Evolutionary conservation across 2,888 invertebrate species (phyloP).

Genomic region (Esperia sulphurella): DNA sequence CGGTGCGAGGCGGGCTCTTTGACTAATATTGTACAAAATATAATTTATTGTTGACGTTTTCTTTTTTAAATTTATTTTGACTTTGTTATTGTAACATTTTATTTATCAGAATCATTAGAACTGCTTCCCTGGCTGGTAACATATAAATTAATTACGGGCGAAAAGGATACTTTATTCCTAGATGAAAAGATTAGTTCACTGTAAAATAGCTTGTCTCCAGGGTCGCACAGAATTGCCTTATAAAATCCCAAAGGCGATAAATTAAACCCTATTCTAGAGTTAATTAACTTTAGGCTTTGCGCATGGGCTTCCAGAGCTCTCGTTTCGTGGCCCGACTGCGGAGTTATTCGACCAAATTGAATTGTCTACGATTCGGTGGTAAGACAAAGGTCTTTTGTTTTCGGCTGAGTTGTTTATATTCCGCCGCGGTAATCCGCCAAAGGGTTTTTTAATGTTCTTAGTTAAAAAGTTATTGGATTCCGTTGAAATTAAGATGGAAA

Average conservation of each 20-base stretch:
- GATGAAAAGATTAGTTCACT: no score
- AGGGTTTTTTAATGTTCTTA: not conserved
- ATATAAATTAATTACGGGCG: no score
- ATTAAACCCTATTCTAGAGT: not conserved
- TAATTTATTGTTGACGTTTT: no score
- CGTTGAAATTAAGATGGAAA: not conserved
- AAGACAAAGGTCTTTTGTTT: constrained; percentile 14
- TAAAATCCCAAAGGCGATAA: not conserved
- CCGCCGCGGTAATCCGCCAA: constrained; percentile 5
- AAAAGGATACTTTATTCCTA: no score
- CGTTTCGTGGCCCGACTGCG: not conserved
- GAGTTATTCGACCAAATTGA: constrained; percentile 26
- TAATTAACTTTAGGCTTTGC: not conserved
- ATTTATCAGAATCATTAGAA: no score
- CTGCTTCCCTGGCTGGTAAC: no score
- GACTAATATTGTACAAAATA: no score
- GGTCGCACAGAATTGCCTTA: no score
- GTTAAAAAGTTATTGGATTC: not conserved
- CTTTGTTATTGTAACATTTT: no score
- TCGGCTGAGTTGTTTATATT: constrained; percentile 5
- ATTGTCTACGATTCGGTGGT: constrained; percentile 32
- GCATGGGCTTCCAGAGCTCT: not conserved
- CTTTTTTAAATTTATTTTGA: no score
- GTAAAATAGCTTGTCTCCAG: no score
- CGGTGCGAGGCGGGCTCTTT: no score